Conservation (phyloP, 2,888 invertebrate genomes). For the Pammene aurita region DNA sequence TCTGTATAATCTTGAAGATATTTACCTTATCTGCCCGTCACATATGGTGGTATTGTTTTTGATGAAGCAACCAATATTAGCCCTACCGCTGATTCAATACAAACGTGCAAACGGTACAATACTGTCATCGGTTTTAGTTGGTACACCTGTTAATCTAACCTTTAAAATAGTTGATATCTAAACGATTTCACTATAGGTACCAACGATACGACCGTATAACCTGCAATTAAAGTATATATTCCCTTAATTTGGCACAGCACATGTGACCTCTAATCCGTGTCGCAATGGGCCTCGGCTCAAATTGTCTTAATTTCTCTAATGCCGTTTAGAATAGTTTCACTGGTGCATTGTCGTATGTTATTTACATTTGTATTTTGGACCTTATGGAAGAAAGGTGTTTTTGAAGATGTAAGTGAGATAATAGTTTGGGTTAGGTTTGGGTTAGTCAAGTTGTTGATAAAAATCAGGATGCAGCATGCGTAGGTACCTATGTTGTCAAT, state of each 20-base stretch:
- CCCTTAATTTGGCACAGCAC: slow-evolving; percentile 14
- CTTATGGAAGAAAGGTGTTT: slow-evolving; percentile 5
- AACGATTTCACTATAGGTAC: background rate
- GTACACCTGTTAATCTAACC: slow-evolving; percentile 13
- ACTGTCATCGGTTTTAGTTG: background rate
- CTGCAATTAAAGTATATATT: slow-evolving; percentile 22
- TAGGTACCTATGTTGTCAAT: slow-evolving; percentile 21
- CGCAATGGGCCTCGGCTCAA: slow-evolving; percentile 34
- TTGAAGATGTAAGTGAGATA: slow-evolving; percentile 8
- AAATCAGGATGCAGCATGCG: slow-evolving; percentile 27
- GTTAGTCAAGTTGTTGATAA: slow-evolving; percentile 10
- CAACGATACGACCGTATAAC: background rate
- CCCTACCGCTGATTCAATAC: too few species aligned
- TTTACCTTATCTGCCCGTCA: too few species aligned
- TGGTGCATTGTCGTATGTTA: slow-evolving; percentile 7
- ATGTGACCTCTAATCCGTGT: slow-evolving; percentile 33
- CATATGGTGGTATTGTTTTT: too few species aligned
- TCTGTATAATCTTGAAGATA: too few species aligned
- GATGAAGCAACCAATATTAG: too few species aligned
- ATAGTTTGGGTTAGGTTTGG: background rate
- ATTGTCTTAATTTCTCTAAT: slow-evolving; percentile 38
- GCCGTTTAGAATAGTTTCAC: slow-evolving; percentile 12
- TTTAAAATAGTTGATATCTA: slow-evolving; percentile 7
- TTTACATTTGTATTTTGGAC: background rate
- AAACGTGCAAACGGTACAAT: background rate